These are phyloP conservation scores for Isichthys henryi DNA, from an alignment of 2,113 vertebrate species.

Conservation along the genomic window DNA sequence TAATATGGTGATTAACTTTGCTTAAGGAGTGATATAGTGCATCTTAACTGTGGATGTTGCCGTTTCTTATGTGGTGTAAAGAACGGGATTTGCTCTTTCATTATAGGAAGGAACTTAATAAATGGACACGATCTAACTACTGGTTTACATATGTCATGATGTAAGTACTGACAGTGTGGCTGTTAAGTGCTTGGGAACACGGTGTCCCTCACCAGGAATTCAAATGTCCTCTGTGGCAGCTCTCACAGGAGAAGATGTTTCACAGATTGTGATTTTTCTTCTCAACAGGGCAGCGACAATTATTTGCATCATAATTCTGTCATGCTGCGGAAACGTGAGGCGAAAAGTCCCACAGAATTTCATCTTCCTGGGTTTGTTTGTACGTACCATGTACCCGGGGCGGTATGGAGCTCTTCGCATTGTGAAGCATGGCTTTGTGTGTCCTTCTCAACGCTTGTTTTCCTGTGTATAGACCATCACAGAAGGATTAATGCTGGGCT, in stretches of 20 bases:
- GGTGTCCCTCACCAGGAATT: background rate
- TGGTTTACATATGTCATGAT: slow-evolving; percentile 64
- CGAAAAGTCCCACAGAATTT: slow-evolving; percentile 70
- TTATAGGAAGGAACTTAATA: slow-evolving; percentile 48
- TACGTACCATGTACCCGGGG: slow-evolving; percentile 54
- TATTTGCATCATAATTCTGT: slow-evolving; percentile 53
- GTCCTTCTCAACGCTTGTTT: slow-evolving; percentile 22
- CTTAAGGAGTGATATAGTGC: background rate
- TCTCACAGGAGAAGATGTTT: background rate
- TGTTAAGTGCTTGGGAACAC: background rate
- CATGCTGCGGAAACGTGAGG: slow-evolving; percentile 61
- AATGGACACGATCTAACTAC: slow-evolving; percentile 41
- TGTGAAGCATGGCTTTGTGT: background rate
- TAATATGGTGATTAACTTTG: background rate
- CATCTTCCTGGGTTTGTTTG: slow-evolving; percentile 70
- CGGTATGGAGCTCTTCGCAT: slow-evolving; percentile 13
- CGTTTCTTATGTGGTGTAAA: background rate
- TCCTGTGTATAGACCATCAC: slow-evolving; percentile 51
- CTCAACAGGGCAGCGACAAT: slow-evolving; percentile 47
- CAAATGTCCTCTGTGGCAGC: background rate
- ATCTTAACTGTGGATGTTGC: background rate
- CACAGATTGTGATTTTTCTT: slow-evolving; percentile 28
- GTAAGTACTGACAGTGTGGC: slow-evolving; percentile 53
- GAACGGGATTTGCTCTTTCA: slow-evolving; percentile 12
- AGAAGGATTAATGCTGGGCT: slow-evolving; percentile 66